phyloP scores from a whole-genome alignment of 2,888 invertebrate species.

The Theretra japonica region DNA sequence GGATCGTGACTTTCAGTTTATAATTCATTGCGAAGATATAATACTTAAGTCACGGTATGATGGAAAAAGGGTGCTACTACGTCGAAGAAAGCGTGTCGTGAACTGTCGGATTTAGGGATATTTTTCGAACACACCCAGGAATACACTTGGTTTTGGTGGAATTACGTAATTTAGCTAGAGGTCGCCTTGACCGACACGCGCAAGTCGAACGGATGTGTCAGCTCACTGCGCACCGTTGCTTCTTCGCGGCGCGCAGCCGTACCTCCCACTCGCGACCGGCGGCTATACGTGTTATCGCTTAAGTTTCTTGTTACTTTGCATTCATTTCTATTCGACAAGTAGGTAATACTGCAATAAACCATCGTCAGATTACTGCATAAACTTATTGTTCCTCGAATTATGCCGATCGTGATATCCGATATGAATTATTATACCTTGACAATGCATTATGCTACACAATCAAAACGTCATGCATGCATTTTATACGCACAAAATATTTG shows the following conservation, averaged over 20 bases:
- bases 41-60: slow-evolving; percentile 51
- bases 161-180: slow-evolving; percentile 81
- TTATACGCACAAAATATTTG: no score
- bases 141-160: slow-evolving; percentile 69
- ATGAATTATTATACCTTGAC: slow-evolving; percentile 31
- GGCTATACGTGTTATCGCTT: slow-evolving; percentile 71
- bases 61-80: slow-evolving; percentile 54
- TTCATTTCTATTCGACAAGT: slow-evolving; percentile 68
- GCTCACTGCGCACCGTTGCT: slow-evolving; percentile 80
- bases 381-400: slow-evolving; percentile 65
- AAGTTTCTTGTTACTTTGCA: slow-evolving; percentile 80
- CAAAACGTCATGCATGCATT: not conserved
- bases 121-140: slow-evolving; percentile 79
- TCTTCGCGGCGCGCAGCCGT: slow-evolving; percentile 72
- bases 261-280: slow-evolving; percentile 75
- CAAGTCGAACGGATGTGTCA: slow-evolving; percentile 82
- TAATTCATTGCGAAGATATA: slow-evolving; percentile 72
- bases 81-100: slow-evolving; percentile 59
- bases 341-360: slow-evolving; percentile 63
- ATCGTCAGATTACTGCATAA: slow-evolving; percentile 73
- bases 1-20: slow-evolving; percentile 80
- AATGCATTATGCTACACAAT: not conserved
- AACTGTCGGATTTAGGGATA: slow-evolving; percentile 64
- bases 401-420: slow-evolving; percentile 55
- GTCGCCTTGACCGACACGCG: slow-evolving; percentile 82